Evolutionary conservation across 2,113 vertebrate genomes (phyloP), one percentile per base, ranked within the genome.

Genomic region (Campylorhamphus procurvoides): DNA sequence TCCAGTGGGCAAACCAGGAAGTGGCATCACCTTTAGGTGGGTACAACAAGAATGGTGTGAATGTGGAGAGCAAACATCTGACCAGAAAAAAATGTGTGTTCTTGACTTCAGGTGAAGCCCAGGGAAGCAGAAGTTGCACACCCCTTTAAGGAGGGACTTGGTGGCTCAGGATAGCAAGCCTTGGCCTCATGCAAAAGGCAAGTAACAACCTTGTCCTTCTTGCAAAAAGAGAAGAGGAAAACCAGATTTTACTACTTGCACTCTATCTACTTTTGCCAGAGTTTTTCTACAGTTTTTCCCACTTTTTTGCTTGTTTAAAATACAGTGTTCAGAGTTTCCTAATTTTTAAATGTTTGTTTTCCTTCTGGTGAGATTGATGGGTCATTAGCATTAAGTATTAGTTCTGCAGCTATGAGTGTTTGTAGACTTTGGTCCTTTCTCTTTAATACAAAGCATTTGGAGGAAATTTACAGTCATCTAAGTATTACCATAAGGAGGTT

Each of bases 361-460:
- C 27, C 14, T 90, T 82, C 66, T 68, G 13, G 47, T 71, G 81
- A 64, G 68, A 64, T 35, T 19, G 14, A 83, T 39, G 53, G 22
- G 33, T 75, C 53, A 64, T 94, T 91, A 91, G 44, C 67, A 82
- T 78, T 68, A 79, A 62, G 9, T 68, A 64, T 81, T 58, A 40
- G 19, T n/a, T 72, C 84, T 71, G 55, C 72, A 75, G 37, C 71
- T 58, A 27, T 5, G 64, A 60, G 27, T 69, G 44, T 60, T 87
- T 89, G 81, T 72, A 90, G 88, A 75, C 59, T 89, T 93, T 84
- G 42, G 42, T 64, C 58, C 44, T 84, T 92, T 73, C 46, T 67
- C 87, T 89, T 67, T 62, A 87, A 87, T 90, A 66, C 13, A 81
- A 91, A 92, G 39, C 89, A 84, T 95, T 86, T 87, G 72, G 63